Percentiles rank a stretch among this genome's conserved stretches.
Conservation (phyloP, 2,113 vertebrate species). For the Pachyramphus minor region DNA sequence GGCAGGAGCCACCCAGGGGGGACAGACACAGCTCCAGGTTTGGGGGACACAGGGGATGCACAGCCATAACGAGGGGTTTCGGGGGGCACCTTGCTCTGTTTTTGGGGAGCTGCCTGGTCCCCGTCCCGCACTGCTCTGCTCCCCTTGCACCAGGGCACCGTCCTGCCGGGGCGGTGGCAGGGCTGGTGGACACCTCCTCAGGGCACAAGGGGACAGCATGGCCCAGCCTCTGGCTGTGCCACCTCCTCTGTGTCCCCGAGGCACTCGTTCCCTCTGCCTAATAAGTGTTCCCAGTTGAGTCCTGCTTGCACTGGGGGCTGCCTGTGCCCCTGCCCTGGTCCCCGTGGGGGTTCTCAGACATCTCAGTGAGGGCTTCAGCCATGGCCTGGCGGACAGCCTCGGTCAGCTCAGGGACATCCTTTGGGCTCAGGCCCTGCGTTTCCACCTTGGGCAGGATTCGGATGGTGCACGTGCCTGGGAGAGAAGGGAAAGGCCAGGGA, state of each 20-base stretch:
- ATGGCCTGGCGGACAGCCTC: neutral
- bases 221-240: neutral
- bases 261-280: neutral
- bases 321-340: neutral
- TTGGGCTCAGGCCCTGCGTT: neutral
- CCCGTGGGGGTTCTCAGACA: neutral
- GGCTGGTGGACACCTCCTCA: neutral
- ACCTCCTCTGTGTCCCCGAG: neutral
- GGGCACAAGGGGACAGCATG: neutral
- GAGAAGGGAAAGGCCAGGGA: neutral
- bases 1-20: neutral
- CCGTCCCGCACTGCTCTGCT: neutral
- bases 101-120: neutral
- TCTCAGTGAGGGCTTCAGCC: neutral
- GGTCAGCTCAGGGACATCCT: neutral
- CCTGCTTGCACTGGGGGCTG: rapidly evolving
- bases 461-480: conserved; percentile 36
- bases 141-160: neutral
- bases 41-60: neutral
- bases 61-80: neutral
- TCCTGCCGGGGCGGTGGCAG: neutral
- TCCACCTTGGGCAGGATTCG: conserved; percentile 22
- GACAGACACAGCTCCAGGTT: neutral
- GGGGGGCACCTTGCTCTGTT: neutral
- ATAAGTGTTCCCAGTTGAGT: neutral